phyloP scores from a whole-genome alignment of 2,113 vertebrate genomes.

The Girardinichthys multiradiatus region DNA sequence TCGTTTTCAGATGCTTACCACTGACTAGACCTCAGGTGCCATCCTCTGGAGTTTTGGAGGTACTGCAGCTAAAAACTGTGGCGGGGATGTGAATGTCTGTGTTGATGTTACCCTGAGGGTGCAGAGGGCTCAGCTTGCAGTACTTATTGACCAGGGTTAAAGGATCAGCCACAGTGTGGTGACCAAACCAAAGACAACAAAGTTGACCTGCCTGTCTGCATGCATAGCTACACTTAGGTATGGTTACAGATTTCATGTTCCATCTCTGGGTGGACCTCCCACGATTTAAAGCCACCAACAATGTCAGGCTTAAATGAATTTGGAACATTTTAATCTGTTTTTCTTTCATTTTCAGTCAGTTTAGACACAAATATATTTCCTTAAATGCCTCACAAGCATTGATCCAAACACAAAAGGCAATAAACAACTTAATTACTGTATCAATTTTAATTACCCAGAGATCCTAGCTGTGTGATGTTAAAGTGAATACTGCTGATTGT shows the following conservation, averaged over 20 bases:
- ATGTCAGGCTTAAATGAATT: neutral
- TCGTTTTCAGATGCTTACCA: neutral
- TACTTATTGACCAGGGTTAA: constrained; percentile 53
- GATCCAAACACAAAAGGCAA: neutral
- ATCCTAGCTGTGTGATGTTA: constrained; percentile 40
- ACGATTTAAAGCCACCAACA: constrained; percentile 36
- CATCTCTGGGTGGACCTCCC: constrained; percentile 52
- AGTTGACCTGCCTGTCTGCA: constrained; percentile 35
- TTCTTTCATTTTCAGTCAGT: too few species aligned
- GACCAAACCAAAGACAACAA: constrained; percentile 31
- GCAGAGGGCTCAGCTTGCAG: constrained; percentile 44
- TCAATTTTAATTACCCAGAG: constrained; percentile 14
- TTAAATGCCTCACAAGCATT: neutral
- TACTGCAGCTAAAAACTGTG: constrained; percentile 38
- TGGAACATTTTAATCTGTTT: too few species aligned
- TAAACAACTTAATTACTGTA: too few species aligned
- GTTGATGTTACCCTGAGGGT: constrained; percentile 30
- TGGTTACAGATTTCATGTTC: constrained; percentile 47
- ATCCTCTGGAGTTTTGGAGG: constrained; percentile 63
- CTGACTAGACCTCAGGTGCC: constrained; percentile 67
- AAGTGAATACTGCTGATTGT: constrained; percentile 17
- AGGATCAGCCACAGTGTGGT: constrained; percentile 43
- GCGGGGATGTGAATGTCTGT: constrained; percentile 9
- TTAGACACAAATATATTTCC: neutral
- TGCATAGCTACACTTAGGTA: constrained; percentile 11